Evolutionary conservation across 2,113 vertebrate genomes (phyloP).

Genomic region (Eurystomus gularis): DNA sequence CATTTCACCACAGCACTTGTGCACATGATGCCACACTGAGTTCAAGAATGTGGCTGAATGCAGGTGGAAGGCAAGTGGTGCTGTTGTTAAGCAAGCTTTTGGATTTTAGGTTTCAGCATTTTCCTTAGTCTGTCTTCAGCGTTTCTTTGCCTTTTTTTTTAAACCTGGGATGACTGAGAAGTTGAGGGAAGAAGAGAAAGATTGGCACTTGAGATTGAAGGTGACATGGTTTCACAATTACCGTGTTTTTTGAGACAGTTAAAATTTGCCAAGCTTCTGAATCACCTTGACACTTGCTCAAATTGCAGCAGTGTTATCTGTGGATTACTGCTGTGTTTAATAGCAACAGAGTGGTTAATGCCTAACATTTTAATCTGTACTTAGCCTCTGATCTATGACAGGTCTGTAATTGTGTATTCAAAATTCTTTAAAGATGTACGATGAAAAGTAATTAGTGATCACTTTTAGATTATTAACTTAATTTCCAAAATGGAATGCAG

Average conservation of each 20-base stretch:
- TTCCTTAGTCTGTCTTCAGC: neutral
- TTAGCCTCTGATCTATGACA: slow-evolving; percentile 31
- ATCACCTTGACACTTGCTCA: neutral
- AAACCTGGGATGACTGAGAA: neutral
- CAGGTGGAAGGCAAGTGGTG: neutral
- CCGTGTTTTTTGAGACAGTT: neutral
- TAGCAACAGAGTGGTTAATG: neutral
- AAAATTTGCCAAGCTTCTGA: neutral
- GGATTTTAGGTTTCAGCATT: neutral
- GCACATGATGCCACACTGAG: neutral
- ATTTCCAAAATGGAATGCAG: neutral
- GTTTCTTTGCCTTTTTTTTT: neutral
- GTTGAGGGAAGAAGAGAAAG: neutral
- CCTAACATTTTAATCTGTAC: neutral
- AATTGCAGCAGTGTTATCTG: neutral
- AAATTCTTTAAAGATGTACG: neutral
- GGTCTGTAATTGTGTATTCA: neutral
- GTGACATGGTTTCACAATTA: neutral
- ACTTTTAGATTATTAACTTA: neutral
- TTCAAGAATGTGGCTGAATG: neutral
- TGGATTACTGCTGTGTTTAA: neutral
- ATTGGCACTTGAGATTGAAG: fast-evolving
- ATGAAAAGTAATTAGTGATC: neutral
- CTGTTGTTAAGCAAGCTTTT: neutral
- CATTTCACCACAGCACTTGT: neutral